Evolutionary conservation across 2,888 invertebrate genomes (phyloP).

Genomic region (Epistrophella euchroma): DNA sequence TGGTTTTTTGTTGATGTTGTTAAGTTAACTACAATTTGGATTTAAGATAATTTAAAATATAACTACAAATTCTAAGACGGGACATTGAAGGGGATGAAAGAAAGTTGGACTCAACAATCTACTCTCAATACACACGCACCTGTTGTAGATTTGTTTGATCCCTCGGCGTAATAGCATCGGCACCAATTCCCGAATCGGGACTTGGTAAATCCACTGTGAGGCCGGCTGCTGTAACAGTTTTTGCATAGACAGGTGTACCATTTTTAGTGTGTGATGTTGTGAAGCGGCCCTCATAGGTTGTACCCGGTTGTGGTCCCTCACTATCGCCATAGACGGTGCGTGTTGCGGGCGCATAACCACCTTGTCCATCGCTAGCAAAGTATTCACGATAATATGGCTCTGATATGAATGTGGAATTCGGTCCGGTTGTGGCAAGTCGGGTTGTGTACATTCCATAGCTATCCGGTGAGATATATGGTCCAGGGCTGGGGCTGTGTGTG

Average conservation of each 20-base stretch:
- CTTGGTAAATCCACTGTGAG: conserved; percentile 97
- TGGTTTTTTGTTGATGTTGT: conserved; percentile 13
- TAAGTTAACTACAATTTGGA: conserved; percentile 55
- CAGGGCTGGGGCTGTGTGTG: conserved; percentile 83
- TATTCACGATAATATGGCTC: conserved; percentile 92
- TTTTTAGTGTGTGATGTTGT: conserved; percentile 80
- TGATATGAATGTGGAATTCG: conserved; percentile 86
- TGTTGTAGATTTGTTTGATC: conserved; percentile 95
- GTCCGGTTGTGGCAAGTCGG: conserved; percentile 81
- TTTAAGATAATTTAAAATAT: background rate
- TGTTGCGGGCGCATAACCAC: conserved; percentile 82
- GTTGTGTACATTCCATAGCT: conserved; percentile 84
- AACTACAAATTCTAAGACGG: background rate
- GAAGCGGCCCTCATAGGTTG: conserved; percentile 83
- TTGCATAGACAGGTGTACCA: conserved; percentile 83
- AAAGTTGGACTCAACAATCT: conserved; percentile 45
- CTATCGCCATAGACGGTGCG: conserved; percentile 82
- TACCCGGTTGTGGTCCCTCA: conserved; percentile 82
- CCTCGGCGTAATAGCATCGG: conserved; percentile 95
- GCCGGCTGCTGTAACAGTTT: conserved; percentile 88
- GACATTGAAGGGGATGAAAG: conserved; percentile 22
- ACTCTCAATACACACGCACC: conserved; percentile 86
- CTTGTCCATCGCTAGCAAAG: conserved; percentile 87
- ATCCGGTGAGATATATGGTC: conserved; percentile 83
- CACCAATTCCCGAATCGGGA: conserved; percentile 97